Percentiles rank a stretch among this genome's conserved stretches.
Conservation (phyloP, 2,888 invertebrate genomes). For the Erannis defoliaria region DNA sequence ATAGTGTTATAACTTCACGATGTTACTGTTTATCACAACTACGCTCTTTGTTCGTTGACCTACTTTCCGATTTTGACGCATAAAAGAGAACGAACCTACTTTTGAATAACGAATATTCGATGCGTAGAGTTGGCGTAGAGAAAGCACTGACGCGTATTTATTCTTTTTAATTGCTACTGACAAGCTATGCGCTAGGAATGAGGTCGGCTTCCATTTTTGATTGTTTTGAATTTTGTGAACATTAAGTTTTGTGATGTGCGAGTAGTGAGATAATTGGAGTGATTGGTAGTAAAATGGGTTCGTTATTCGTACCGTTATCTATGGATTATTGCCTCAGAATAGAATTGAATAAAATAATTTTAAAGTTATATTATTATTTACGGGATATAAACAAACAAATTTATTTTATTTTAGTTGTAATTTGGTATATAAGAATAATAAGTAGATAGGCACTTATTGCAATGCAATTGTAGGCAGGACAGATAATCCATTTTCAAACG, state of each 20-base stretch:
- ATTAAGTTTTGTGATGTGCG: slow-evolving; percentile 3
- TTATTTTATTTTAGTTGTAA: neutral
- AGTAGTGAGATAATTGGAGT: slow-evolving; percentile 9
- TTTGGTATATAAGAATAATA: neutral
- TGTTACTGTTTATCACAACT: slow-evolving; percentile 57
- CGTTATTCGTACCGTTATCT: slow-evolving; percentile 8
- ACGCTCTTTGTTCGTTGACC: slow-evolving; percentile 66
- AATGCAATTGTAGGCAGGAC: neutral
- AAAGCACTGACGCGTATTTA: slow-evolving; percentile 46
- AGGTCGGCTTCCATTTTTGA: slow-evolving; percentile 42
- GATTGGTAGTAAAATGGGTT: slow-evolving; percentile 13
- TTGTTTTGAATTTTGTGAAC: slow-evolving; percentile 40
- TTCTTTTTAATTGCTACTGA: slow-evolving; percentile 50
- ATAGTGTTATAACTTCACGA: slow-evolving; percentile 59
- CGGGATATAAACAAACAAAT: too few relatives aligned
- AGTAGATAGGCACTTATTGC: neutral
- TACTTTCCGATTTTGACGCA: slow-evolving; percentile 57
- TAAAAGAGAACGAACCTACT: slow-evolving; percentile 43
- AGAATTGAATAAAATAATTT: neutral
- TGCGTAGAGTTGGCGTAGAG: slow-evolving; percentile 46
- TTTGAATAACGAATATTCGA: slow-evolving; percentile 40
- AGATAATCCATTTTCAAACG: neutral
- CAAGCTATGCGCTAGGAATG: slow-evolving; percentile 39
- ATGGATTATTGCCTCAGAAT: neutral
- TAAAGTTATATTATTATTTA: too few relatives aligned